Evolutionary conservation across 2,113 vertebrate species (phyloP).

Genomic region (Lagopus leucura): DNA sequence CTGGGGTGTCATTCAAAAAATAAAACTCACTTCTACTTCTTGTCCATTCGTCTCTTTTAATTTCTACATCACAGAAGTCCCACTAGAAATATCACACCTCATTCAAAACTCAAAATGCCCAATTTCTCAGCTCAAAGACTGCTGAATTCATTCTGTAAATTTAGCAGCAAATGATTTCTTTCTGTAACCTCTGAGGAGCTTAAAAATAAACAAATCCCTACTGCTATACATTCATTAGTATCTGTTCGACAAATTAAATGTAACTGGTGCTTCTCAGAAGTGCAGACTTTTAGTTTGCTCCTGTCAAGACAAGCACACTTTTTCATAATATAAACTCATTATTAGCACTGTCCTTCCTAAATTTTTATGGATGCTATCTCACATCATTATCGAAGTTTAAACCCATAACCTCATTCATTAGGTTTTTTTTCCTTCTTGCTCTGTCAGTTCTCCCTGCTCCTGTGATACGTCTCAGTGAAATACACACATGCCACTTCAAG

Average conservation of each 20-base stretch:
- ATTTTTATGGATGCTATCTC: background rate
- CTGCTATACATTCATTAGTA: background rate
- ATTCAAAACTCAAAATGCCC: background rate
- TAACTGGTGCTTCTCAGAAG: background rate
- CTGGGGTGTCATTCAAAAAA: background rate
- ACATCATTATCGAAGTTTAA: conserved; percentile 27
- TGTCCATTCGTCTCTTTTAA: background rate
- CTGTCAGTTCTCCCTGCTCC: conserved; percentile 2
- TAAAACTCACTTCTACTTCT: background rate
- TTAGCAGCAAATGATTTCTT: background rate
- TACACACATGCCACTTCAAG: background rate
- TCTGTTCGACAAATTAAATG: background rate
- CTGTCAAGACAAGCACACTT: background rate
- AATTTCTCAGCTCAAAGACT: background rate
- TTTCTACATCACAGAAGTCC: background rate
- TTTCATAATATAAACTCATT: background rate
- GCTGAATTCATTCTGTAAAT: background rate
- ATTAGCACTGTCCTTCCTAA: background rate
- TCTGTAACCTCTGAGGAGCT: background rate
- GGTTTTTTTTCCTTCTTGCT: conserved; percentile 21
- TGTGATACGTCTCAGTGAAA: background rate
- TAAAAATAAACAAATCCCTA: background rate
- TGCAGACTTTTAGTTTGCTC: background rate
- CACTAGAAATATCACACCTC: background rate
- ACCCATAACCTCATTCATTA: conserved; percentile 51